Base-by-base conservation (phyloP, 2,888 invertebrate species). In the Dichetophora obliterata region DNA sequence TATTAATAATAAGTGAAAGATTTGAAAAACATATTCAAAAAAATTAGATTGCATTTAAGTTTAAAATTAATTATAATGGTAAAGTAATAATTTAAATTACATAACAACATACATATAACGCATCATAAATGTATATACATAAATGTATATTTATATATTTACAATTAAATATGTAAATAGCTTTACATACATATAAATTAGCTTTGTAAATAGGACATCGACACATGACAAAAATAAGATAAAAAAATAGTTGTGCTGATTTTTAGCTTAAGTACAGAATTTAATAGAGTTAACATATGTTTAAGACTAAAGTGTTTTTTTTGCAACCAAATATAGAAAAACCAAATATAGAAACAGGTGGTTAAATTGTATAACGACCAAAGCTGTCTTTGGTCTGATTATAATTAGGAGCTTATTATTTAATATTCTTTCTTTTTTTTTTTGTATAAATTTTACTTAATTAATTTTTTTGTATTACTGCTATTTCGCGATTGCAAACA, bases 151-250 rank as follows among this genome's bases (percentile, higher is more conserved):
- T 24, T 57, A 31, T 24, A 24, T 70, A 61, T 59, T 57, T 43
- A 34, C 24, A 61, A 57, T n/a, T 73, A 73, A 6, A 22, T 59
- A 69, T n/a, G n/a, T 43, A 65, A 14, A 65, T 74, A 74, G 69
- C n/a, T 16, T 43, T 19, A 34, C n/a, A 63, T 27, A 63, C n/a
- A 24, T 61, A 63, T 27, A 65, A 27, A 37, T 19, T 50, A 50
- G 22, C 14, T 66, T 73, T 73, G 73, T 74, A 74, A 74, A 66
- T 74, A 74, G 65, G 66, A 74, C 24, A 66, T 14, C 11, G 22
- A 50, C 8, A 34, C 27, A 11, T 24, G 59, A 63, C 37, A 43
- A 43, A 43, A 5, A 70, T 59, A 19, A 59, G 24, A 19, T 14
- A 59, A 59, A n/a, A n/a, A n/a, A 71, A 37, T 71, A 59, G 37